These are phyloP conservation scores for Drosophila ercepeae DNA, from an alignment of 1,140 invertebrate species.

Conservation along the genomic window DNA sequence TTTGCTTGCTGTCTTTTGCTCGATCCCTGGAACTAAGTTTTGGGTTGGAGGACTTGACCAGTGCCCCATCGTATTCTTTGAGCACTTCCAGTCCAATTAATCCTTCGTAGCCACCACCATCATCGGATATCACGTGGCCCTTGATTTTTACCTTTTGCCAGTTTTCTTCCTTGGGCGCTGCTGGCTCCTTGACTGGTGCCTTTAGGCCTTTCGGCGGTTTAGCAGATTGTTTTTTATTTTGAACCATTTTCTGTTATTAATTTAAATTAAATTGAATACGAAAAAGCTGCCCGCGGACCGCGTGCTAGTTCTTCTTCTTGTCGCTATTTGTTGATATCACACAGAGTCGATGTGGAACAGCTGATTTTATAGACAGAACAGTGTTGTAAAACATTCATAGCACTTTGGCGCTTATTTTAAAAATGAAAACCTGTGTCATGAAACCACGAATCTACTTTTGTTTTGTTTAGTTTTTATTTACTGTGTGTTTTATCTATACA, in stretches of 20 bases:
- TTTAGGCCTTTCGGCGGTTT: conserved; percentile 20
- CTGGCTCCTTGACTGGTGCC: not conserved
- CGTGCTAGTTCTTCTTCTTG: conserved; percentile 43
- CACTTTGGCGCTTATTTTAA: not conserved
- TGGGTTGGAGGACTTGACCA: conserved; percentile 60
- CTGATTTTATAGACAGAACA: conserved; percentile 11
- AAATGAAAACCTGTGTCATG: not conserved
- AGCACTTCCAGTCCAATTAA: conserved; percentile 80
- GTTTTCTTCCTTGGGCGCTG: conserved; percentile 25
- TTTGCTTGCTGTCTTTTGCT: conserved; percentile 2
- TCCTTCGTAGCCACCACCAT: conserved; percentile 74
- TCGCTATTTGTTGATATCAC: conserved; percentile 43
- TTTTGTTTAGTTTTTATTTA: conserved; percentile 59
- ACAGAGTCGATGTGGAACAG: conserved; percentile 36
- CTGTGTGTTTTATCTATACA: conserved; percentile 57
- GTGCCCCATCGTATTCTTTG: conserved; percentile 68
- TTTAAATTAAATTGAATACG: conserved; percentile 2
- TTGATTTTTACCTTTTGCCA: conserved; percentile 83
- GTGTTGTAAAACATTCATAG: conserved; percentile 14
- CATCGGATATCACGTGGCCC: conserved; percentile 77
- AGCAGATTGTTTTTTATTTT: conserved; percentile 21
- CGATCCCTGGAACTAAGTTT: conserved; percentile 2
- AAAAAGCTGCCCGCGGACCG: conserved; percentile 30
- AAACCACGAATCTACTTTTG: not conserved
- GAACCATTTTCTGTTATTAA: conserved; percentile 26